Evolutionary conservation across 1,140 invertebrate species (phyloP).

Genomic region (Leptopilina clavipes): DNA sequence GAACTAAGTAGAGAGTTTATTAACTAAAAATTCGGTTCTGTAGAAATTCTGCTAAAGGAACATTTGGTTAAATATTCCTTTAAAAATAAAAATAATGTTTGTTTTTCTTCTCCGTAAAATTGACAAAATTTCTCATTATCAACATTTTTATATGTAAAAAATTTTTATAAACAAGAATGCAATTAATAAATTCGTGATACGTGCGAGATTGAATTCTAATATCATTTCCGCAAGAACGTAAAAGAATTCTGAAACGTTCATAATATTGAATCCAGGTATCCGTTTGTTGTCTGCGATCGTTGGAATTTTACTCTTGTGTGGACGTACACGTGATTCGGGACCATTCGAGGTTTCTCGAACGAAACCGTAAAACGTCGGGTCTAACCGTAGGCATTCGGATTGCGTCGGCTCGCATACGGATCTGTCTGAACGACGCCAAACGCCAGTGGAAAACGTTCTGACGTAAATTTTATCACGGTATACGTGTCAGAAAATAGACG

Average conservation of each 20-base stretch:
- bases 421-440: not conserved
- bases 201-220: not conserved
- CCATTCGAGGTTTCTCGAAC: not conserved
- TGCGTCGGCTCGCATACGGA: constrained; percentile 7
- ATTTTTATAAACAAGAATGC: not conserved
- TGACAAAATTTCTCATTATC: too few species aligned
- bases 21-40: too few species aligned
- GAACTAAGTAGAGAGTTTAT: too few species aligned
- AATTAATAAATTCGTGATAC: not conserved
- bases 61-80: too few species aligned
- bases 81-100: too few species aligned
- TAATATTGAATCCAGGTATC: not conserved
- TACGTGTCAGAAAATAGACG: not conserved
- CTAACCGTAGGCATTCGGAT: constrained; percentile 1
- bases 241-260: not conserved
- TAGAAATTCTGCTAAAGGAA: too few species aligned
- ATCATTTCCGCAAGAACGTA: constrained; percentile 14
- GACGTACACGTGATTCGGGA: not conserved
- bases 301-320: not conserved
- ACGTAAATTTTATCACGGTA: not conserved
- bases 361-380: constrained; percentile 17
- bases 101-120: too few species aligned
- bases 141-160: too few species aligned
- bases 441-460: not conserved
- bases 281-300: not conserved